Percentiles rank a stretch among this genome's conserved stretches.
These are phyloP conservation scores for Callipepla californica DNA, from an alignment of 2,113 vertebrate genomes.

Conservation along the genomic window DNA sequence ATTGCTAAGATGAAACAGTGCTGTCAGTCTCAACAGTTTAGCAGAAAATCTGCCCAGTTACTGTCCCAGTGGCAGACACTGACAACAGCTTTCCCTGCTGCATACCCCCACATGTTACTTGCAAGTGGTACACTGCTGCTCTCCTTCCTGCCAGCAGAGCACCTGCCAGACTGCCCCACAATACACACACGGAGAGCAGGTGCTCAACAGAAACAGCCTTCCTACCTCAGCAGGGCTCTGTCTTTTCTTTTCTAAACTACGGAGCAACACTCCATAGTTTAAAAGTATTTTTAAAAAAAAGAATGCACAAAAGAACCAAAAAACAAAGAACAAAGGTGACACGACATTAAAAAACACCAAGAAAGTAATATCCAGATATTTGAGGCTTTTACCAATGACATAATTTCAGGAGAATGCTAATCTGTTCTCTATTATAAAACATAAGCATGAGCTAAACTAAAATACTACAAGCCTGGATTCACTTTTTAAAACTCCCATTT, in stretches of 20 bases:
- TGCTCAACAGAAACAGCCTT: neutral
- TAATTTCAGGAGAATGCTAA: neutral
- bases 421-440: neutral
- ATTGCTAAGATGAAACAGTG: neutral
- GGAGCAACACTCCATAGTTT: neutral
- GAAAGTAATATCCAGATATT: neutral
- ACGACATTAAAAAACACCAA: neutral
- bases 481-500: neutral
- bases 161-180: neutral
- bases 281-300: conserved; percentile 3
- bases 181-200: fast-evolving
- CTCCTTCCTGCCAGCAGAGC: neutral
- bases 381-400: neutral
- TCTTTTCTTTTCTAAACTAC: neutral
- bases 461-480: neutral
- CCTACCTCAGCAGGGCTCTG: neutral
- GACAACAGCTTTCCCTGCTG: neutral
- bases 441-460: conserved; percentile 16
- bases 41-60: neutral
- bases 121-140: neutral
- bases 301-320: neutral
- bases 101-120: fast-evolving
- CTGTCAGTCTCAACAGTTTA: neutral
- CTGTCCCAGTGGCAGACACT: neutral
- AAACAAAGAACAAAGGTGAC: neutral